These are phyloP conservation scores for Habroteleia sp. DNA, from an alignment of 2,888 invertebrate genomes.

Conservation along the genomic window DNA sequence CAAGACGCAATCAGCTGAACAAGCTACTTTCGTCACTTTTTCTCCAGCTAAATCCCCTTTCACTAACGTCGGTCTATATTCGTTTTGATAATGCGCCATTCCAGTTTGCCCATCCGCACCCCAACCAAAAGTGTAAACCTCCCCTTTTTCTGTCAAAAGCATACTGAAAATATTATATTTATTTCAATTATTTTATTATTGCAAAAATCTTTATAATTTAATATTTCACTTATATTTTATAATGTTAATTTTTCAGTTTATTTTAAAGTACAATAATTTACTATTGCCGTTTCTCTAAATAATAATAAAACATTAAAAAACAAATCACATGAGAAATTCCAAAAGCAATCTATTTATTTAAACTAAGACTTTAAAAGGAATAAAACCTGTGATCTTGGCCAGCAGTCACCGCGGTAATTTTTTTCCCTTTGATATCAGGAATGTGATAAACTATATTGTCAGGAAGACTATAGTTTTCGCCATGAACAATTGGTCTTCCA, in stretches of 20 bases:
- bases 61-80: constrained; percentile 84
- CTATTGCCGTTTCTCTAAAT: no score
- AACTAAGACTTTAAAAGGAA: no score
- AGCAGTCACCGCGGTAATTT: constrained; percentile 87
- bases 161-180: constrained; percentile 82
- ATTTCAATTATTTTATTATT: no score
- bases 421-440: constrained; percentile 84
- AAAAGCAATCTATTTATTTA: no score
- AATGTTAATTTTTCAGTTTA: no score
- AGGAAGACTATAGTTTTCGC: constrained; percentile 88
- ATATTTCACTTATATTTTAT: no score
- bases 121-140: constrained; percentile 94
- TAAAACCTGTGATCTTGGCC: constrained; percentile 97
- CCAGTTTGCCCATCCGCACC: constrained; percentile 98
- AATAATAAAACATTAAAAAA: no score
- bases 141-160: constrained; percentile 89
- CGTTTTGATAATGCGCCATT: constrained; percentile 86
- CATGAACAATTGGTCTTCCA: constrained; percentile 88
- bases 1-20: constrained; percentile 92
- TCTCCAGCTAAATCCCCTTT: constrained; percentile 92
- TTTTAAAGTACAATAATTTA: no score
- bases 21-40: constrained; percentile 90
- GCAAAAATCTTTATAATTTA: no score
- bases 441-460: constrained; percentile 87
- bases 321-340: no score